Percentiles rank a stretch among this genome's conserved stretches.
Evolutionary conservation across 2,113 vertebrate genomes (phyloP).

Genomic region (Mormyrus lacerda): DNA sequence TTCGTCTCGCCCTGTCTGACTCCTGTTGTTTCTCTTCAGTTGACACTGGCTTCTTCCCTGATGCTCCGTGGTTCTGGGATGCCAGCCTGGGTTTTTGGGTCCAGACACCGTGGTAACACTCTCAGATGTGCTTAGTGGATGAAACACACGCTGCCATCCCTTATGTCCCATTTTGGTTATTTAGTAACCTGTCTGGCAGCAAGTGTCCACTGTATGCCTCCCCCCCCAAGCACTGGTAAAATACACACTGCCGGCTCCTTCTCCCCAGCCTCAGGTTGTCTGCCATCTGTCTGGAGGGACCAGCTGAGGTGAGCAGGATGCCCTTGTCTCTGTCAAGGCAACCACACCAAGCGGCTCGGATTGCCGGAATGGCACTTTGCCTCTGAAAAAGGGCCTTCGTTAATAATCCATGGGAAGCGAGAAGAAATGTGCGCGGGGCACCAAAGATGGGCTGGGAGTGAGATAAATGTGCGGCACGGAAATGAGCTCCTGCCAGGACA

Average conservation of each 20-base stretch:
- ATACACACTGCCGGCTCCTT: not conserved
- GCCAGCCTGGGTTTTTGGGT: not conserved
- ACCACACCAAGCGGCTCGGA: not conserved
- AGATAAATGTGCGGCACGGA: not conserved
- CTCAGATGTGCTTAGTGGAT: not conserved
- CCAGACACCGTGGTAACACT: not conserved
- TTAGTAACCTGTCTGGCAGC: not conserved
- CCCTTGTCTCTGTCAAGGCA: not conserved
- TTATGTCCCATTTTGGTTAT: not conserved
- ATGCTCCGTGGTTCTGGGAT: not conserved
- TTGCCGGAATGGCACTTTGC: not conserved
- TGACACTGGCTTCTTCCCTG: not conserved
- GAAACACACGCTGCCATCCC: not conserved
- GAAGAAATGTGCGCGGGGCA: not conserved
- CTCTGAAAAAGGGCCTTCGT: not conserved
- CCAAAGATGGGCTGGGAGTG: not conserved
- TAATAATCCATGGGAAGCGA: constrained; percentile 13
- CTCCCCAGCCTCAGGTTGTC: not conserved
- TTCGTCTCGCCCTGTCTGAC: not conserved
- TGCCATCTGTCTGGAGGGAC: not conserved
- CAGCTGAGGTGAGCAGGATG: not conserved
- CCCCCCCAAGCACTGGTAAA: not conserved
- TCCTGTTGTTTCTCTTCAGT: not conserved
- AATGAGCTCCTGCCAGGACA: not conserved
- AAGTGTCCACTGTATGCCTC: not conserved